Evolutionary conservation across 2,797 vertebrate species (phyloP).

Genomic region (Yasuhikotakia modesta): DNA sequence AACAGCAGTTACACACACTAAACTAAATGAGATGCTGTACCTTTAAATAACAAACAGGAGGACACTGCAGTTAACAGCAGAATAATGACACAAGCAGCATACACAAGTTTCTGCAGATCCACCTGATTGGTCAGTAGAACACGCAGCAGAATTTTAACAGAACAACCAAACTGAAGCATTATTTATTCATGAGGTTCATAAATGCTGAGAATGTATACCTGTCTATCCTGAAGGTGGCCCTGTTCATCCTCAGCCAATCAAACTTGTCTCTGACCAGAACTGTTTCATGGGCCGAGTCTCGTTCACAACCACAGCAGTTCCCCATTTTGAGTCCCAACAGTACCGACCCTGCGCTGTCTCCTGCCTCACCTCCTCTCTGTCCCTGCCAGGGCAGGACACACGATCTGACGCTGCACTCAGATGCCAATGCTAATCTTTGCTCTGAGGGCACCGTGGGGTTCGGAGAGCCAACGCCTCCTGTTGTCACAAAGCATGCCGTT

Average conservation of each 20-base stretch:
- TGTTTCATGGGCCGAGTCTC: conserved; percentile 32
- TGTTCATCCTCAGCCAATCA: conserved; percentile 26
- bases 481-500: conserved; percentile 41
- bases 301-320: conserved; percentile 44
- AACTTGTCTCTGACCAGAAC: conserved; percentile 52
- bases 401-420: conserved; percentile 46
- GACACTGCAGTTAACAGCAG: conserved; percentile 5
- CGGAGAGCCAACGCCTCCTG: conserved; percentile 40
- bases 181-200: neutral
- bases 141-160: neutral
- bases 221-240: conserved; percentile 3
- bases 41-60: conserved; percentile 4
- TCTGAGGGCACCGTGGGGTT: conserved; percentile 10
- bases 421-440: conserved; percentile 53
- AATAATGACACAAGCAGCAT: neutral
- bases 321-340: conserved; percentile 35
- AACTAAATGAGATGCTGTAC: neutral
- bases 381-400: conserved; percentile 43
- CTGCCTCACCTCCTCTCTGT: conserved; percentile 44
- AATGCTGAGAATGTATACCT: conserved; percentile 28
- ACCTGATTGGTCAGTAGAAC: neutral
- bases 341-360: conserved; percentile 3
- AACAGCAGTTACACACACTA: neutral
- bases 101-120: neutral
- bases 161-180: neutral